Evolutionary conservation across 2,797 vertebrate species (phyloP).

Genomic region (Tokudaia tokunoshimensis): DNA sequence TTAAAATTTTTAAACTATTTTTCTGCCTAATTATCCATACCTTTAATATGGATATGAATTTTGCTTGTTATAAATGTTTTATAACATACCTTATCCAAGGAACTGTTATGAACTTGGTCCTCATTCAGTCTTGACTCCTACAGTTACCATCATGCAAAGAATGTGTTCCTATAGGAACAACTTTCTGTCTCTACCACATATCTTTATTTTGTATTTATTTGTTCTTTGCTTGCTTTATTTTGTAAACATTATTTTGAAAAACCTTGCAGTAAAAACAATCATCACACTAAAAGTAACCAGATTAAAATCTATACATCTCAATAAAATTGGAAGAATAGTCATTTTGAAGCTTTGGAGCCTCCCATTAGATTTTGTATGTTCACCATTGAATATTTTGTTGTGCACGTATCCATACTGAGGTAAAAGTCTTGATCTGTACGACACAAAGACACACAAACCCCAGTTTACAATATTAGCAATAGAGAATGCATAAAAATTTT

Average conservation of each 20-base stretch:
- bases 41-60: background rate
- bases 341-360: background rate
- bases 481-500: background rate
- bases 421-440: background rate
- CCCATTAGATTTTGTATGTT: background rate
- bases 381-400: background rate
- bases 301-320: background rate
- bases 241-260: background rate
- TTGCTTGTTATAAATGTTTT: constrained; percentile 12
- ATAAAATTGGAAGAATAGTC: background rate
- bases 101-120: background rate
- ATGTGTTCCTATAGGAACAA: background rate
- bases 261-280: background rate
- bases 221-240: background rate
- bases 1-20: constrained; percentile 36
- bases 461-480: background rate
- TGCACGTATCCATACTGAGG: background rate
- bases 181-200: background rate
- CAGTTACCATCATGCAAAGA: background rate
- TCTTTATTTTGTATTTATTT: constrained; percentile 42
- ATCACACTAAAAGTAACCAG: background rate
- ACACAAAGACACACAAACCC: background rate
- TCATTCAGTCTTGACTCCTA: background rate
- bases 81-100: background rate
- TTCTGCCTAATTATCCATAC: background rate